These are phyloP conservation scores for Drosophila pegasa DNA, from an alignment of 2,888 invertebrate species.

Conservation along the genomic window DNA sequence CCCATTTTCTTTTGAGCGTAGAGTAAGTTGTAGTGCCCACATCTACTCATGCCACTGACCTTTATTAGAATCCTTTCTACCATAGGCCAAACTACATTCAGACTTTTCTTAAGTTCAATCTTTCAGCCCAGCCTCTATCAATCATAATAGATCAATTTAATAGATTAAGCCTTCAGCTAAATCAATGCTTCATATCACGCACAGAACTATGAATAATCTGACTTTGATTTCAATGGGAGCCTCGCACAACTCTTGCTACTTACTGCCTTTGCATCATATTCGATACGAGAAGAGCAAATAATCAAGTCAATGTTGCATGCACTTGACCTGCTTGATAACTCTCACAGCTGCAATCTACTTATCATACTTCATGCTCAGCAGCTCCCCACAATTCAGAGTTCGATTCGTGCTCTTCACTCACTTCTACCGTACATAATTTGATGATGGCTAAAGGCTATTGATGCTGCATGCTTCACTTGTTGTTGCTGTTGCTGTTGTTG, in stretches of 20 bases:
- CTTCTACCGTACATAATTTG: background rate
- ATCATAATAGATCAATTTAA: background rate
- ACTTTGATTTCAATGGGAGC: background rate
- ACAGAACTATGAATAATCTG: background rate
- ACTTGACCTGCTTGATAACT: background rate
- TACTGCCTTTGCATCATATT: background rate
- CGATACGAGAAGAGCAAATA: background rate
- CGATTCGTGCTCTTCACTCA: background rate
- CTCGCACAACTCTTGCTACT: background rate
- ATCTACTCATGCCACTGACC: no score
- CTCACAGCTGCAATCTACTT: background rate
- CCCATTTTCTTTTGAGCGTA: no score
- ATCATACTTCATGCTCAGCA: background rate
- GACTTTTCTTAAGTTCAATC: no score
- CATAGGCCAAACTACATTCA: no score
- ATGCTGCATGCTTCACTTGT: constrained; percentile 20
- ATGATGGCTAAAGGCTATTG: constrained; percentile 4
- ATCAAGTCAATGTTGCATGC: background rate
- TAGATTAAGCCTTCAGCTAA: background rate
- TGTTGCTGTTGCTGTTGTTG: constrained; percentile 36
- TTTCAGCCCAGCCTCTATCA: background rate
- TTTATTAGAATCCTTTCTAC: no score
- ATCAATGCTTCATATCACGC: background rate
- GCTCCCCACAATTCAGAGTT: background rate
- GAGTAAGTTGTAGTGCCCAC: no score